A percentile compares a stretch with the other conserved stretches of the same genome.
Evolutionary conservation across 2,797 vertebrate genomes (phyloP).

Genomic region (Falco rusticolus): DNA sequence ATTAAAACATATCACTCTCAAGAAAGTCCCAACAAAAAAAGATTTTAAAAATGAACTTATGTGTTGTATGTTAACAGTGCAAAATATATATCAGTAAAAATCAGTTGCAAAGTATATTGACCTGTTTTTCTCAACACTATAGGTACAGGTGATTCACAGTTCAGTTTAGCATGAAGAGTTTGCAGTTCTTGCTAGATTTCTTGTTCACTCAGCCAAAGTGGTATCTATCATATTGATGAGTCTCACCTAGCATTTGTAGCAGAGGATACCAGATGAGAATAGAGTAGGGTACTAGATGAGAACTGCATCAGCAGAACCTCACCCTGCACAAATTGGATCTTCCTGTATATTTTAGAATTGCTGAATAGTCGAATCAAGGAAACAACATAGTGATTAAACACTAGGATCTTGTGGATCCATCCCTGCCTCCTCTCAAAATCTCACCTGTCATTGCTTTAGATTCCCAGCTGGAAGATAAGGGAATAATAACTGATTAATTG

Average conservation of each 20-base stretch:
- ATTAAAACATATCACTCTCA: not conserved
- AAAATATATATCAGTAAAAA: not conserved
- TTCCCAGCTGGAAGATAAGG: not conserved
- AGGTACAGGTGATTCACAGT: not conserved
- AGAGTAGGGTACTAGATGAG: not conserved
- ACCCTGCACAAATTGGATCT: not conserved
- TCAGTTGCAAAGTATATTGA: not conserved
- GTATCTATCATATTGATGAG: not conserved
- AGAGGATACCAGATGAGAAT: not conserved
- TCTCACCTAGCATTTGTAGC: not conserved
- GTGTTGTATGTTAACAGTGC: not conserved
- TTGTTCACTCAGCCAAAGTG: not conserved
- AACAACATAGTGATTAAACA: not conserved
- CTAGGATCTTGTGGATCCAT: not conserved
- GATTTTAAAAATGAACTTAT: not conserved
- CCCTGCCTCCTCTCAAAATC: not conserved
- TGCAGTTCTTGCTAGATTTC: not conserved
- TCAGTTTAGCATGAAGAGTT: not conserved
- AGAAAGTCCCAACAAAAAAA: not conserved
- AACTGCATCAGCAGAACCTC: not conserved
- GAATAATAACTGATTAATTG: not conserved
- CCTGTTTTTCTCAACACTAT: not conserved
- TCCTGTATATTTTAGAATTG: not conserved
- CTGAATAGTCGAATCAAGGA: not conserved
- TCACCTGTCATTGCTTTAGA: not conserved